Conservation (phyloP, 2,113 vertebrate species). For the Tragulus kanchil region DNA sequence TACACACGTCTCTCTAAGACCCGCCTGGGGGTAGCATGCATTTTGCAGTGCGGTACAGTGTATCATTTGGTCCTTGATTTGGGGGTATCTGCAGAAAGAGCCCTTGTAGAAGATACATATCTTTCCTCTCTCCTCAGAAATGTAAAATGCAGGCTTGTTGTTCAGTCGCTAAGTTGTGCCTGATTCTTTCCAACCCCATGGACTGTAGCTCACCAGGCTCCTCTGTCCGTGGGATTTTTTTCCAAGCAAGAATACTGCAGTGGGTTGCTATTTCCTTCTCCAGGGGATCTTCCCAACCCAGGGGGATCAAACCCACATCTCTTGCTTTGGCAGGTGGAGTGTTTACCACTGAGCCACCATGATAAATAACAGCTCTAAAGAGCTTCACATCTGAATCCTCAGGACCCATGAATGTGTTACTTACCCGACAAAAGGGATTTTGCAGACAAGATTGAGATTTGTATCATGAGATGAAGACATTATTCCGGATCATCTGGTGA, state of each 20-base stretch:
- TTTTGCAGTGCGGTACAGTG: rapidly evolving
- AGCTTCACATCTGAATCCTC: background rate
- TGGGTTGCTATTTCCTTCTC: background rate
- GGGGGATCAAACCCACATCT: background rate
- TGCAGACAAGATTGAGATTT: background rate
- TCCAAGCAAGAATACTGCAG: background rate
- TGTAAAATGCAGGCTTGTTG: background rate
- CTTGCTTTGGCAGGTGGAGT: background rate
- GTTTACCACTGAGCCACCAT: background rate
- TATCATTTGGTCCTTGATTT: background rate
- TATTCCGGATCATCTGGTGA: background rate
- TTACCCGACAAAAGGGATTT: background rate
- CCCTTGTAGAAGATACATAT: background rate
- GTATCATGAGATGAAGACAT: background rate
- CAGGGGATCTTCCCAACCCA: background rate
- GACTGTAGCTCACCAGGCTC: background rate
- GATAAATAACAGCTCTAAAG: background rate
- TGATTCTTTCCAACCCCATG: rapidly evolving
- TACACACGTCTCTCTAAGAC: background rate
- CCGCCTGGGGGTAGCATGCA: background rate
- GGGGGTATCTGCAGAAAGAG: background rate
- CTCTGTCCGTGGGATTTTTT: background rate
- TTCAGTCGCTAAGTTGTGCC: background rate
- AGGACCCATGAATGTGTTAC: background rate
- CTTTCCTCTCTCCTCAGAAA: background rate